phyloP scores from a whole-genome alignment of 1,140 invertebrate genomes.

The Lordiphosa mommai region DNA sequence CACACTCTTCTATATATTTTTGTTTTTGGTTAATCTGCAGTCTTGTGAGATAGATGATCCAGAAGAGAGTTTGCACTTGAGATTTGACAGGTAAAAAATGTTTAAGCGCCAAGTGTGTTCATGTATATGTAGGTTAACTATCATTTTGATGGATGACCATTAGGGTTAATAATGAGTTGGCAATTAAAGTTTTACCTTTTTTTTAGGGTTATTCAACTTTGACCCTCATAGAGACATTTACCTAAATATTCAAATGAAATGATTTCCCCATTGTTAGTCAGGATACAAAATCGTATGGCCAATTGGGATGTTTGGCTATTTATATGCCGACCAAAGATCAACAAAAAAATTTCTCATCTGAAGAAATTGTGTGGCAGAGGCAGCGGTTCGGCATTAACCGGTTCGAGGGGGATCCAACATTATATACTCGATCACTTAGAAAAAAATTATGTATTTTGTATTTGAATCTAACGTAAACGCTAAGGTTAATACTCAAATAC shows the following conservation, averaged over 20 bases:
- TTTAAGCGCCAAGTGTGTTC: background rate
- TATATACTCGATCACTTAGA: slow-evolving; percentile 1
- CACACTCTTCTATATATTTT: background rate
- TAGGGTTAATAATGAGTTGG: too few relatives aligned
- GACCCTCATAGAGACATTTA: too few relatives aligned
- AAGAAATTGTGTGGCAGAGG: slow-evolving; percentile 10
- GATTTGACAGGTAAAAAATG: background rate
- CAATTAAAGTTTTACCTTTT: background rate
- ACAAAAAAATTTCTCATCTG: slow-evolving; percentile 21
- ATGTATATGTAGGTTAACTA: background rate
- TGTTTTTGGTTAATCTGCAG: background rate
- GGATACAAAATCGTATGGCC: slow-evolving; percentile 10
- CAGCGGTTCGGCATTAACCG: slow-evolving; percentile 33
- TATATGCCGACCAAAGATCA: slow-evolving; percentile 15
- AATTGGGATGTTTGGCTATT: slow-evolving; percentile 41
- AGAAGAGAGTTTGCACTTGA: background rate
- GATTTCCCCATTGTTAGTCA: background rate
- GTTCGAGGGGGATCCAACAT: slow-evolving; percentile 40
- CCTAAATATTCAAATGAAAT: too few relatives aligned
- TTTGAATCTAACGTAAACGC: too few relatives aligned
- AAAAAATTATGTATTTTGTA: too few relatives aligned
- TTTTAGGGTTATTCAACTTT: background rate
- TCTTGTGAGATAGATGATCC: background rate
- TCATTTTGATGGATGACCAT: background rate
- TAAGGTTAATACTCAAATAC: too few relatives aligned